Evolutionary conservation across 2,113 vertebrate genomes (phyloP).

Genomic region (Barbus barbus): DNA sequence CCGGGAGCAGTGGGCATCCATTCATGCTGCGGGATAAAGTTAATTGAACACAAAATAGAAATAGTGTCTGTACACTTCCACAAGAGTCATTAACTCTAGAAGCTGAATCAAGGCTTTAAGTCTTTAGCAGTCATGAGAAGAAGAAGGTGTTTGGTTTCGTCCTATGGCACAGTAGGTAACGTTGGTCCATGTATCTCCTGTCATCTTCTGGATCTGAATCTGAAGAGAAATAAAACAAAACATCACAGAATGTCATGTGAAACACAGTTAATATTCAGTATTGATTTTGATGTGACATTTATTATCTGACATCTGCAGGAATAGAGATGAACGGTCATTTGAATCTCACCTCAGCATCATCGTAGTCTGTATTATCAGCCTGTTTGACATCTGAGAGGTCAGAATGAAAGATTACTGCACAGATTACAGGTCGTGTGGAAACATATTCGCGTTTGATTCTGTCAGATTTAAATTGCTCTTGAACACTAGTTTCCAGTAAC

Average conservation of each 20-base stretch:
- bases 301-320: too few species aligned
- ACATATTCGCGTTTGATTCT: not conserved
- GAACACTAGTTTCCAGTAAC: too few species aligned
- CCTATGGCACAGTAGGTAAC: not conserved
- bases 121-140: too few species aligned
- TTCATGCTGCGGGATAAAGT: too few species aligned
- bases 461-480: too few species aligned
- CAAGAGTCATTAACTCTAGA: too few species aligned
- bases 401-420: not conserved
- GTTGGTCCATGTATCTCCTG: not conserved
- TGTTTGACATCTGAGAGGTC: not conserved
- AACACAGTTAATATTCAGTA: not conserved
- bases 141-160: not conserved
- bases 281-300: too few species aligned
- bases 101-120: too few species aligned
- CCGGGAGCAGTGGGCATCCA: too few species aligned
- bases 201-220: not conserved
- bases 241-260: not conserved
- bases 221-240: not conserved
- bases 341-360: conserved; percentile 19
- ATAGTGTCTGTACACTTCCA: too few species aligned
- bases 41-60: too few species aligned
- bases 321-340: not conserved
- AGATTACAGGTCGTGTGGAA: not conserved
- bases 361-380: not conserved